Evolutionary conservation across 1,140 invertebrate genomes (phyloP).

Genomic region (Patella vulgata): DNA sequence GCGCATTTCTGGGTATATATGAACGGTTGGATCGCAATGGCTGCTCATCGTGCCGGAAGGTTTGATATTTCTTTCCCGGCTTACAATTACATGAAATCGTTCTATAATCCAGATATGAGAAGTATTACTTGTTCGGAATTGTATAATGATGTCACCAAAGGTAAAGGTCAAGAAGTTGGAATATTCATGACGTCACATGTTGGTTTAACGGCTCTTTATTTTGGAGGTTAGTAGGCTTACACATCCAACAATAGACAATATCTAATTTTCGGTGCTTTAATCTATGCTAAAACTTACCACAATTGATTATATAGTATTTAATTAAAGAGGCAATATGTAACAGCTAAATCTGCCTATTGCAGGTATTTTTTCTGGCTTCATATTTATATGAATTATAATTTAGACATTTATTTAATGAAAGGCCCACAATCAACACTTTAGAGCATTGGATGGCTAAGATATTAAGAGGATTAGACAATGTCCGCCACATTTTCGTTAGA

Average conservation of each 20-base stretch:
- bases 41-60: conserved; percentile 33
- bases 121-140: conserved; percentile 21
- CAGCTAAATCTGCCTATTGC: too few relatives aligned
- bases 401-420: too few relatives aligned
- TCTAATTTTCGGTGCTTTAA: neutral
- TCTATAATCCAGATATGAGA: conserved; percentile 20
- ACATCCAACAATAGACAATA: neutral
- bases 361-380: too few relatives aligned
- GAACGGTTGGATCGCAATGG: conserved; percentile 41
- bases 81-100: conserved; percentile 1
- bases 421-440: too few relatives aligned
- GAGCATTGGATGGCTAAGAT: too few relatives aligned
- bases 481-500: too few relatives aligned
- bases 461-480: too few relatives aligned
- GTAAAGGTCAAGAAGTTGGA: conserved; percentile 22
- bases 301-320: too few relatives aligned
- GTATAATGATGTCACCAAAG: conserved; percentile 6
- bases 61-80: conserved; percentile 1
- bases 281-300: too few relatives aligned
- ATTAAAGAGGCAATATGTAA: too few relatives aligned
- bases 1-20: conserved; percentile 35
- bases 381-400: too few relatives aligned
- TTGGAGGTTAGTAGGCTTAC: conserved; percentile 23
- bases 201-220: conserved; percentile 23
- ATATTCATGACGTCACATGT: conserved; percentile 23